Conservation (phyloP, 1,140 invertebrate species). For the Battus philenor region DNA sequence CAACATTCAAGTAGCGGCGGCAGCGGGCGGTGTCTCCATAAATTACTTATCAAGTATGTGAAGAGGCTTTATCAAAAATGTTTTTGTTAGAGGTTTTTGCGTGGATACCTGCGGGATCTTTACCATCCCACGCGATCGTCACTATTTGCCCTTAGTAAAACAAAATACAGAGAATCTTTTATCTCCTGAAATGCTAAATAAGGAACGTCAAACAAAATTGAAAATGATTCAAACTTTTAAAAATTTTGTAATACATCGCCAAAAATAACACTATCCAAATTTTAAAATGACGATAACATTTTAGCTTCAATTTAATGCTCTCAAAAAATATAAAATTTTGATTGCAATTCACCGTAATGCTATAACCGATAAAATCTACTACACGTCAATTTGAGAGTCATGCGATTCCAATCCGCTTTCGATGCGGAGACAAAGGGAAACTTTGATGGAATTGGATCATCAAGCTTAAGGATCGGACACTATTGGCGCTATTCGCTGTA, state of each 20-base stretch:
- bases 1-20: constrained; percentile 59
- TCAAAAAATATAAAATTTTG: too few species aligned
- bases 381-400: constrained; percentile 36
- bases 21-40: constrained; percentile 56
- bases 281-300: too few species aligned
- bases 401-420: constrained; percentile 47
- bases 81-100: constrained; percentile 44
- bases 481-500: constrained; percentile 25
- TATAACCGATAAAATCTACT: constrained; percentile 40
- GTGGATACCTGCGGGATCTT: constrained; percentile 33
- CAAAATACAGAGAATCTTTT: constrained; percentile 46
- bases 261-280: too few species aligned
- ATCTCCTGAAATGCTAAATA: too few species aligned
- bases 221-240: too few species aligned
- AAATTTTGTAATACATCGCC: too few species aligned
- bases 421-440: constrained; percentile 55
- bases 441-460: constrained; percentile 53
- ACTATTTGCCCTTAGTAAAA: constrained; percentile 40
- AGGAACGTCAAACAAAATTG: too few species aligned
- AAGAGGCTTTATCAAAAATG: constrained; percentile 68
- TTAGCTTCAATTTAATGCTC: too few species aligned
- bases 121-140: constrained; percentile 24
- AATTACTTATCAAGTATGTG: constrained; percentile 68
- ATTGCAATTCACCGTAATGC: neutral
- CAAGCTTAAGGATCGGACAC: constrained; percentile 44